A percentile compares a stretch with the other conserved stretches of the same genome.
Evolutionary conservation across 2,113 vertebrate genomes (phyloP).

Genomic region (Steatornis caripensis): DNA sequence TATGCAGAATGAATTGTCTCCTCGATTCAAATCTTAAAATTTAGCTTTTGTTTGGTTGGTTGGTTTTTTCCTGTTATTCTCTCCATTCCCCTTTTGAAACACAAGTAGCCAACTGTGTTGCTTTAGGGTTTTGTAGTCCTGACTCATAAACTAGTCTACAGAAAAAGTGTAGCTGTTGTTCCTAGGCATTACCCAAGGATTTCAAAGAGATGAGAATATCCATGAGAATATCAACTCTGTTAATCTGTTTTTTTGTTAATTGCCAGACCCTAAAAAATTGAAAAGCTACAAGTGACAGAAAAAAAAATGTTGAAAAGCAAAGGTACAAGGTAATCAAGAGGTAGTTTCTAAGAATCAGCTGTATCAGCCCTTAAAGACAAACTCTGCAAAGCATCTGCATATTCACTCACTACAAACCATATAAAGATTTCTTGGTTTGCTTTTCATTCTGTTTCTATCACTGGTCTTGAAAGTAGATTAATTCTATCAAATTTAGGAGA

Average conservation of each 20-base stretch:
- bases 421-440: background rate
- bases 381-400: background rate
- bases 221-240: background rate
- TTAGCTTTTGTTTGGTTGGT: background rate
- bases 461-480: background rate
- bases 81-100: background rate
- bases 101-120: background rate
- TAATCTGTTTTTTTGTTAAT: background rate
- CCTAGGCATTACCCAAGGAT: background rate
- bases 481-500: background rate
- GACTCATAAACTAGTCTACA: background rate
- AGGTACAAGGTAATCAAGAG: background rate
- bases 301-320: background rate
- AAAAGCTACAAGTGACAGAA: background rate
- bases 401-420: background rate
- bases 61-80: background rate
- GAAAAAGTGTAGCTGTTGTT: background rate
- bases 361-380: background rate
- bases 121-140: background rate
- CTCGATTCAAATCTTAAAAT: background rate
- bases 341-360: background rate
- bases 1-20: background rate
- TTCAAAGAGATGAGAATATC: background rate
- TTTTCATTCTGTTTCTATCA: background rate
- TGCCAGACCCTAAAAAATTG: background rate